Base-by-base conservation (phyloP, 2,797 vertebrate genomes). In the Anomalospiza imberbis region DNA sequence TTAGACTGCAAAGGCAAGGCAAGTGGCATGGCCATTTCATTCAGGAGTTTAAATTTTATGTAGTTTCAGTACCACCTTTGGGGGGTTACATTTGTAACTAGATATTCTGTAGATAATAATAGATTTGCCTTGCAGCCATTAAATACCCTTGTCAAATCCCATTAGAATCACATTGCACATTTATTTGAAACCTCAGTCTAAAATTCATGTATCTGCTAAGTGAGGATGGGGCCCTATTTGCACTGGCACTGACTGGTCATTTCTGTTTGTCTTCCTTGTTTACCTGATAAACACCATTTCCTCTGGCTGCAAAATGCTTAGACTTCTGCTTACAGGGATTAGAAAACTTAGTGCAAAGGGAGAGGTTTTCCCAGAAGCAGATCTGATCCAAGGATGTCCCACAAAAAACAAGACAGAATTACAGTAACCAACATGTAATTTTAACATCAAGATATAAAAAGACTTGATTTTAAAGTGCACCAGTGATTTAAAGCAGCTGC, bases 371-470 rank as follows among this genome's bases (percentile, higher is more conserved):
- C 91, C 94, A 96, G 93, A 97, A 94, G 86, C 82, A 83, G 58
- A 93, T 91, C 71, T 93, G 80, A 72, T 97, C 92, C 94, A 93
- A 89, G 60, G 91, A 96, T 93, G 92, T 85, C 73, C 95, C 94
- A 71, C 75, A 92, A 95, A 97, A 97, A 96, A 76, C 87, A 96
- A 93, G 96, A 95, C 94, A 84, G 97, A 97, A 97, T 98, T 97
- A 97, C 51, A 91, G 95, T 93, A 95, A 96, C 96, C 96, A 97
- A 97, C 87, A 70, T 97, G 96, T 97, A 97, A 97, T 97, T 98
- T 98, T 95, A 93, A 97, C 97, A 96, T 97, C 96, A 96, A 73
- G 92, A 96, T 97, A 96, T 96, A 97, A 95, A 95, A 96, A 97
- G 95, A 85, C 92, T 73, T 93, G 55, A 96, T 96, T 95, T 94